A percentile compares a stretch with the other conserved stretches of the same genome.
Evolutionary conservation across 1,140 invertebrate genomes (phyloP).

Genomic region (Leptopilina clavipes): DNA sequence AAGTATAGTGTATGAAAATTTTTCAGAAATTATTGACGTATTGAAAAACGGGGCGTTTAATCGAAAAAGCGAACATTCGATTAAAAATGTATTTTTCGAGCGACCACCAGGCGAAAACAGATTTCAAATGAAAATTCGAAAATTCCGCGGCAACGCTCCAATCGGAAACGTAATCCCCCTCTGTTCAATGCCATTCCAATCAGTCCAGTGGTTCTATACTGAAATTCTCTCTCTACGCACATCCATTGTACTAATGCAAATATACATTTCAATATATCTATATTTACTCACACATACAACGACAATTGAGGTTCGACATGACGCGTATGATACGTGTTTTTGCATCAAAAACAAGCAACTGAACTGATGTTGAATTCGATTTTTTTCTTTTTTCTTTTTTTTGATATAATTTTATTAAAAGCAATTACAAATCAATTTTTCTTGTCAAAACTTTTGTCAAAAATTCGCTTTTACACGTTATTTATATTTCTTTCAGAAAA

Average conservation of each 20-base stretch:
- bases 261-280: constrained; percentile 45
- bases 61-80: constrained; percentile 19
- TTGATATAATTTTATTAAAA: neutral
- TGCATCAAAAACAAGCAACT: neutral
- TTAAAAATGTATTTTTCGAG: constrained; percentile 35
- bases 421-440: no score
- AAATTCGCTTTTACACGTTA: neutral
- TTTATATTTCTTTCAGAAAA: neutral
- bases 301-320: constrained; percentile 23
- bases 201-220: constrained; percentile 65
- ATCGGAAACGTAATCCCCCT: constrained; percentile 65
- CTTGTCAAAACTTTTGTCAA: neutral
- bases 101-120: constrained; percentile 41
- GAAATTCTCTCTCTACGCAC: constrained; percentile 65
- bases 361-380: neutral
- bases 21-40: neutral
- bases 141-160: constrained; percentile 56
- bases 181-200: constrained; percentile 65
- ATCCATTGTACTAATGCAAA: constrained; percentile 37
- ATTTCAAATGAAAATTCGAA: constrained; percentile 51
- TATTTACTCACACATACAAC: neutral
- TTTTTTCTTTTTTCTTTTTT: no score
- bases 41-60: neutral
- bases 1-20: neutral
- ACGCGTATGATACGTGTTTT: constrained; percentile 13